Conservation (phyloP, 2,888 invertebrate genomes). For the Cybosia mesomella region DNA sequence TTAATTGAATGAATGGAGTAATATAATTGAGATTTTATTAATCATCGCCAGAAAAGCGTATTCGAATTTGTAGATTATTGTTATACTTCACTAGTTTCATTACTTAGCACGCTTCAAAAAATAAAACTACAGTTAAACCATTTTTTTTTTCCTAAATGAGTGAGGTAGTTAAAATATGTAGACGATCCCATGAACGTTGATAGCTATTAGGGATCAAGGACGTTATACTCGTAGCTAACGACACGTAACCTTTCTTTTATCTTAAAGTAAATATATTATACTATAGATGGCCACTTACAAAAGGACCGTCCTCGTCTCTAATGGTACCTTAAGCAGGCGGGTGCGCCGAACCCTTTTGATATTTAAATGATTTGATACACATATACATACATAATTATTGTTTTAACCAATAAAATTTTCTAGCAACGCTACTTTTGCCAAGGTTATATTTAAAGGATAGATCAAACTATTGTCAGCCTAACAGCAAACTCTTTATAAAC, state of each 20-base stretch:
- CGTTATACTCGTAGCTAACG: slow-evolving; percentile 4
- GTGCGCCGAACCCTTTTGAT: neutral
- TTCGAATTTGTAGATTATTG: neutral
- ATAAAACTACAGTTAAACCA: neutral
- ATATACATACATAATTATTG: neutral
- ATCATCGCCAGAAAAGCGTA: neutral
- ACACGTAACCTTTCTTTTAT: slow-evolving; percentile 1
- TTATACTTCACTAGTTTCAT: too few species aligned
- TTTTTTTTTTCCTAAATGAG: neutral
- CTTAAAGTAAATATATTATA: neutral
- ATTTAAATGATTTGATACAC: slow-evolving; percentile 4
- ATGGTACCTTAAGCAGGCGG: slow-evolving; percentile 3
- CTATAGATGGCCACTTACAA: slow-evolving; percentile 1
- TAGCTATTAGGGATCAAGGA: slow-evolving; percentile 1
- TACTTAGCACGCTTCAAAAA: too few species aligned
- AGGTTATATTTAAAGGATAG: neutral
- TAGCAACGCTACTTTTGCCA: neutral
- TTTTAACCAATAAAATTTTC: neutral
- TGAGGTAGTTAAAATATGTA: neutral
- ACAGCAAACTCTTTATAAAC: too few species aligned
- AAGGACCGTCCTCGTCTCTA: neutral
- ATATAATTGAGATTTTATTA: neutral
- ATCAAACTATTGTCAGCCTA: too few species aligned
- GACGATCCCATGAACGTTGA: neutral
- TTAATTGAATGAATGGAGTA: neutral